phyloP scores from a whole-genome alignment of 2,113 vertebrate genomes.

The Phocoena sinus region DNA sequence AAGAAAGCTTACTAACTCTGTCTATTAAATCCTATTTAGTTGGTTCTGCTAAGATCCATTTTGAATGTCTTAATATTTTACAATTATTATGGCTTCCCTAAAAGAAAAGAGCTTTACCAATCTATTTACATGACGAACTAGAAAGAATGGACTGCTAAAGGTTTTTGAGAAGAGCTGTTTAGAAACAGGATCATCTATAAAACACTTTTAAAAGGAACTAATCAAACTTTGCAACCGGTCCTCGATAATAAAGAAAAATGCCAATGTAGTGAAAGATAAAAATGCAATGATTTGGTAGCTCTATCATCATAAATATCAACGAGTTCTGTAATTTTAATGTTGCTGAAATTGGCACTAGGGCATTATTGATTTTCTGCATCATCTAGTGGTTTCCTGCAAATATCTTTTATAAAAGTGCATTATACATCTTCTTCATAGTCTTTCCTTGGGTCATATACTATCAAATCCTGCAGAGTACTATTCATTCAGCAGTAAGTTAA shows the following conservation, averaged over 20 bases:
- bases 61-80: slow-evolving; percentile 49
- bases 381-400: slow-evolving; percentile 72
- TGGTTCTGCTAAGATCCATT: slow-evolving; percentile 30
- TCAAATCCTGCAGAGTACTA: neutral
- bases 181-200: slow-evolving; percentile 68
- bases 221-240: slow-evolving; percentile 63
- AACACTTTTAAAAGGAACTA: slow-evolving; percentile 65
- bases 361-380: slow-evolving; percentile 75
- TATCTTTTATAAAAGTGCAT: slow-evolving; percentile 68
- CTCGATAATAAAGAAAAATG: slow-evolving; percentile 67
- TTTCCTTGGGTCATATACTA: slow-evolving; percentile 53
- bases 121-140: neutral
- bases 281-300: slow-evolving; percentile 68
- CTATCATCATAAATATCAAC: slow-evolving; percentile 68
- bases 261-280: slow-evolving; percentile 68
- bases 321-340: slow-evolving; percentile 70
- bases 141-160: slow-evolving; percentile 56
- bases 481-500: slow-evolving; percentile 48
- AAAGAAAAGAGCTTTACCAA: slow-evolving; percentile 42
- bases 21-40: slow-evolving; percentile 53
- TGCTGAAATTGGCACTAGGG: slow-evolving; percentile 71
- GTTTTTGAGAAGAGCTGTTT: slow-evolving; percentile 61
- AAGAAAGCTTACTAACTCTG: neutral
- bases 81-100: neutral
- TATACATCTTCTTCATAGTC: slow-evolving; percentile 68